A percentile compares a stretch with the other conserved stretches of the same genome.
phyloP scores from a whole-genome alignment of 2,113 vertebrate species.

The Catagonus wagneri region DNA sequence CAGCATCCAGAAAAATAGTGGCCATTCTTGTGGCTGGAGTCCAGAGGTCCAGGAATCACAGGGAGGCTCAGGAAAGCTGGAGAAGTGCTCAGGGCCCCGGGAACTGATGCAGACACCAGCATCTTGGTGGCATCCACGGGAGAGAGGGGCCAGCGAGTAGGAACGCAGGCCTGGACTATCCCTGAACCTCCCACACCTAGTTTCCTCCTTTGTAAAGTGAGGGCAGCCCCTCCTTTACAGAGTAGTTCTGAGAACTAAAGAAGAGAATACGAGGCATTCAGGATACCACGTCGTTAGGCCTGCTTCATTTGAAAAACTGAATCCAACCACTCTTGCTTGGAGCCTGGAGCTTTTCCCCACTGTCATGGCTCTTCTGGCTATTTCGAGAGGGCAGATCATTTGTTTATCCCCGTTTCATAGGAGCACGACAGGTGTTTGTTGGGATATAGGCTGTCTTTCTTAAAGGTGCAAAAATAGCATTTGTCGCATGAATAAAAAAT shows the following conservation, averaged over 20 bases:
- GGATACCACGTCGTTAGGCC: not conserved
- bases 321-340: not conserved
- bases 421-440: slow-evolving; percentile 16
- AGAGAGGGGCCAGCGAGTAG: not conserved
- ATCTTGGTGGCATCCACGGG: not conserved
- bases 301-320: not conserved
- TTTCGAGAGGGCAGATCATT: slow-evolving; percentile 33
- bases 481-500: slow-evolving; percentile 35
- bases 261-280: not conserved
- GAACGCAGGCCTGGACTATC: too few relatives aligned
- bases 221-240: not conserved
- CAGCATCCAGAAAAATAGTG: not conserved
- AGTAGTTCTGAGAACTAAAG: not conserved
- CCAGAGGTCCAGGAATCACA: not conserved
- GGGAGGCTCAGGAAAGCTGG: not conserved
- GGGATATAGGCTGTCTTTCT: slow-evolving; percentile 34
- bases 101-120: accelerated
- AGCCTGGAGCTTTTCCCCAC: not conserved
- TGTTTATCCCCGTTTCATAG: slow-evolving; percentile 42
- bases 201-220: not conserved
- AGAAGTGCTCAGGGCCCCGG: not conserved
- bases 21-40: not conserved
- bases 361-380: not conserved
- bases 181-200: not conserved
- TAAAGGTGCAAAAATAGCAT: slow-evolving; percentile 62